Evolutionary conservation across 2,797 vertebrate genomes (phyloP).

Genomic region (Microcaecilia unicolor): DNA sequence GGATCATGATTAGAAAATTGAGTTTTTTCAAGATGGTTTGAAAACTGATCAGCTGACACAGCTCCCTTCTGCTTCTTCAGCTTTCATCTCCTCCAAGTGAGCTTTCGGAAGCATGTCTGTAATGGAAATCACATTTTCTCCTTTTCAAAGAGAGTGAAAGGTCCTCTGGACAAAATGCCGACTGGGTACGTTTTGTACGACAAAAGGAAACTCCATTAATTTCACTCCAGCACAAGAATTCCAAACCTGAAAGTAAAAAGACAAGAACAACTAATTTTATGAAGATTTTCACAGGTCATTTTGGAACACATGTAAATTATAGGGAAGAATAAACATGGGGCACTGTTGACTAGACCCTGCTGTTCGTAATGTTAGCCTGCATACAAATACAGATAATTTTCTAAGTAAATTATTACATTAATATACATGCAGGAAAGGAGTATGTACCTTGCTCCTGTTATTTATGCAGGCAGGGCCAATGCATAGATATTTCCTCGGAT

Average conservation of each 20-base stretch:
- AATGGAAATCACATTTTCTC: conserved; percentile 21
- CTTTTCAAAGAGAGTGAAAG: conserved; percentile 8
- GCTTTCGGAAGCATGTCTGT: conserved; percentile 17
- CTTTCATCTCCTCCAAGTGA: conserved; percentile 35
- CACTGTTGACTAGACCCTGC: too few species aligned
- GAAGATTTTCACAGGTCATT: too few species aligned
- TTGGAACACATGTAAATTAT: too few species aligned
- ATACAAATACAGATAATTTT: too few species aligned
- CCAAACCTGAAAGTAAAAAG: conserved; percentile 54
- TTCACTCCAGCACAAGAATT: conserved; percentile 29
- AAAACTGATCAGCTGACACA: conserved; percentile 50
- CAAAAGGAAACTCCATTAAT: conserved; percentile 40
- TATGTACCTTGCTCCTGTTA: too few species aligned
- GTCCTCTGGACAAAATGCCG: conserved; percentile 16
- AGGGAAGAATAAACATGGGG: too few species aligned
- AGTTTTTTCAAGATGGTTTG: conserved; percentile 32
- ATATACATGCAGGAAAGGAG: too few species aligned
- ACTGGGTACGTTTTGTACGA: conserved; percentile 41
- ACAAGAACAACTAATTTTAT: too few species aligned
- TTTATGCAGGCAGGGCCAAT: too few species aligned
- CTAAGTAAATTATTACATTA: too few species aligned
- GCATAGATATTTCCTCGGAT: too few species aligned
- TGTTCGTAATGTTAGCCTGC: too few species aligned
- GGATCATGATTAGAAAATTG: conserved; percentile 47
- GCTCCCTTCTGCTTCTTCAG: conserved; percentile 42